Evolutionary conservation across 2,797 vertebrate species (phyloP).

Genomic region (Enteromius paludinosus): DNA sequence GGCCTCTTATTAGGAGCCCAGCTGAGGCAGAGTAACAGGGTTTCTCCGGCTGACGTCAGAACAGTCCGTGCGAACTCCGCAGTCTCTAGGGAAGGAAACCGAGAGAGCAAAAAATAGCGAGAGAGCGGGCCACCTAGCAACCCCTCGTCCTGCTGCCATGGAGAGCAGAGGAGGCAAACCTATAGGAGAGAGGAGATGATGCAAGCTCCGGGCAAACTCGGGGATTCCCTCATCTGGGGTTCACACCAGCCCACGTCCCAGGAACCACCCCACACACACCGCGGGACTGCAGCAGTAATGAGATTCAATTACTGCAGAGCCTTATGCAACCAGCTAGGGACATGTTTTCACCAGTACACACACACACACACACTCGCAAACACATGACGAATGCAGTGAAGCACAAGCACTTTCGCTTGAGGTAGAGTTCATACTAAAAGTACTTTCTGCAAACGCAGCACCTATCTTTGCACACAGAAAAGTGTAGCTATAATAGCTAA

Average conservation of each 20-base stretch:
- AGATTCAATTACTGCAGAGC: conserved; percentile 62
- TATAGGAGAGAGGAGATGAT: conserved; percentile 39
- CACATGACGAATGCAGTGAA: conserved; percentile 29
- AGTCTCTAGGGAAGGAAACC: conserved; percentile 40
- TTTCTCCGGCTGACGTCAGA: conserved; percentile 56
- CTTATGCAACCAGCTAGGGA: conserved; percentile 57
- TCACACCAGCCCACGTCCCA: conserved; percentile 49
- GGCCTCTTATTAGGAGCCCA: conserved; percentile 15
- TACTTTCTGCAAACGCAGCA: not conserved
- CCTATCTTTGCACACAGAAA: not conserved
- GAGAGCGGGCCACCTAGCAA: conserved; percentile 24
- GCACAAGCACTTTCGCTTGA: conserved; percentile 8
- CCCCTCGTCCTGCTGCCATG: conserved; percentile 15
- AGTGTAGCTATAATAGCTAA: not conserved
- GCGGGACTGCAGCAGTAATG: conserved; percentile 55
- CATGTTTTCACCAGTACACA: conserved; percentile 10
- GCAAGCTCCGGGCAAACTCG: conserved; percentile 53
- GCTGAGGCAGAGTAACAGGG: conserved; percentile 54
- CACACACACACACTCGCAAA: not conserved
- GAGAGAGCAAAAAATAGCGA: conserved; percentile 4
- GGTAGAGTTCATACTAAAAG: not conserved
- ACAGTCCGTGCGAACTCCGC: conserved; percentile 34
- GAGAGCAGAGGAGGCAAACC: conserved; percentile 11
- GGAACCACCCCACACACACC: conserved; percentile 41
- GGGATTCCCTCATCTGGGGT: conserved; percentile 56